These are phyloP conservation scores for Micronycteris hirsuta DNA, from an alignment of 2,113 vertebrate genomes.

Conservation along the genomic window DNA sequence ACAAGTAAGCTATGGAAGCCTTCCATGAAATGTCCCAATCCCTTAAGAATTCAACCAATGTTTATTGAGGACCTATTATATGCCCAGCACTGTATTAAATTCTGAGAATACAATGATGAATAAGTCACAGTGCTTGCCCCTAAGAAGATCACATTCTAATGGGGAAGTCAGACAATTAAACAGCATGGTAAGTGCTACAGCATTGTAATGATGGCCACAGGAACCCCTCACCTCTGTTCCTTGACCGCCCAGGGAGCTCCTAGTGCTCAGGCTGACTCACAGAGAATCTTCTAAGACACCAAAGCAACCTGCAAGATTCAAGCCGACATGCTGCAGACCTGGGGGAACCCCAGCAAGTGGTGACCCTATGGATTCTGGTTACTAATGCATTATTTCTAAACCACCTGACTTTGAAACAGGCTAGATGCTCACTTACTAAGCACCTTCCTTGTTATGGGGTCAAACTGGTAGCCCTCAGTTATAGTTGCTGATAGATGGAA, in stretches of 20 bases:
- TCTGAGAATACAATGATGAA: neutral
- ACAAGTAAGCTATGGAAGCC: neutral
- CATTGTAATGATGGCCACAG: neutral
- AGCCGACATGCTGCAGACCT: neutral
- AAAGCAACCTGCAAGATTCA: slow-evolving; percentile 15
- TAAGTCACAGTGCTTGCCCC: neutral
- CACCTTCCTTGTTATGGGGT: neutral
- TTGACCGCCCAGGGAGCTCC: neutral
- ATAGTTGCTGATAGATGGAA: neutral
- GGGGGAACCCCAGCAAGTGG: neutral
- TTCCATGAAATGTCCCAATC: neutral
- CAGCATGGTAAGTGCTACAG: neutral
- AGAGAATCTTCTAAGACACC: neutral
- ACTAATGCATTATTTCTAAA: neutral
- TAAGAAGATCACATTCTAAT: neutral
- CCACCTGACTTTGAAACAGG: neutral
- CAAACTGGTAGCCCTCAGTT: neutral
- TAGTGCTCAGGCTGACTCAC: neutral
- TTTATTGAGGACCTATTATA: neutral
- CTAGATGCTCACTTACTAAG: neutral
- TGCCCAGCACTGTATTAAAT: neutral
- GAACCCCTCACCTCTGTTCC: neutral
- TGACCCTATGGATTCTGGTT: neutral
- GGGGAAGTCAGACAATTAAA: neutral
- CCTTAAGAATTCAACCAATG: neutral